These are phyloP conservation scores for Nudaria mundana DNA, from an alignment of 2,888 invertebrate species.

Conservation along the genomic window DNA sequence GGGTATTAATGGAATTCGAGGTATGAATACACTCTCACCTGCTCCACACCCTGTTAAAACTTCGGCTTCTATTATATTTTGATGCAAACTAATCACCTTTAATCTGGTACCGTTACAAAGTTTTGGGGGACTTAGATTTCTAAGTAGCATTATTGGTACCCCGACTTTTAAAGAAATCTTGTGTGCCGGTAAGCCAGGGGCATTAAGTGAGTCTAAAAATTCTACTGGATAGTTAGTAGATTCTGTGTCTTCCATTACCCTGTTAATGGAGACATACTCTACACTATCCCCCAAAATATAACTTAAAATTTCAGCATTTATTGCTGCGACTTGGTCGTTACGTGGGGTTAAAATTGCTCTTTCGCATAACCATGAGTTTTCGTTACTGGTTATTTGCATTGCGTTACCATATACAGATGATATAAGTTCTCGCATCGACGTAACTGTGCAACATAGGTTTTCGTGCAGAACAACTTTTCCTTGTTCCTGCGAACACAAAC, in stretches of 20 bases:
- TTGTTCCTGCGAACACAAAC: neutral
- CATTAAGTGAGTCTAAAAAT: neutral
- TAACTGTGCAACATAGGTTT: neutral
- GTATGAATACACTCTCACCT: constrained; percentile 10
- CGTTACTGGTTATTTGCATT: neutral
- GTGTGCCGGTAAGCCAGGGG: neutral
- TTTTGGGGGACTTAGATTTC: constrained; percentile 1
- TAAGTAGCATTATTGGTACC: neutral
- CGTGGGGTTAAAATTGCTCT: neutral
- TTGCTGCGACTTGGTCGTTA: neutral
- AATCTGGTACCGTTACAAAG: constrained; percentile 1
- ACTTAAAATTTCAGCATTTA: neutral
- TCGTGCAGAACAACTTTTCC: neutral
- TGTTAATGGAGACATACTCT: constrained; percentile 7
- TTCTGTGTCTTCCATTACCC: neutral
- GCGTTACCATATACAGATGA: neutral
- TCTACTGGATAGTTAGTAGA: neutral
- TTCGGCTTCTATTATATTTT: neutral
- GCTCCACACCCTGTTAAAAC: neutral
- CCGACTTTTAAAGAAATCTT: neutral
- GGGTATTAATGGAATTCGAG: constrained; percentile 24
- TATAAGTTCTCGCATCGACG: neutral
- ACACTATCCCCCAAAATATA: neutral
- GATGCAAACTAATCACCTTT: neutral
- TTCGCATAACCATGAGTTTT: neutral